Percentiles rank a stretch among this genome's conserved stretches.
phyloP scores from a whole-genome alignment of 1,140 invertebrate species.

The Drosophila miranda region DNA sequence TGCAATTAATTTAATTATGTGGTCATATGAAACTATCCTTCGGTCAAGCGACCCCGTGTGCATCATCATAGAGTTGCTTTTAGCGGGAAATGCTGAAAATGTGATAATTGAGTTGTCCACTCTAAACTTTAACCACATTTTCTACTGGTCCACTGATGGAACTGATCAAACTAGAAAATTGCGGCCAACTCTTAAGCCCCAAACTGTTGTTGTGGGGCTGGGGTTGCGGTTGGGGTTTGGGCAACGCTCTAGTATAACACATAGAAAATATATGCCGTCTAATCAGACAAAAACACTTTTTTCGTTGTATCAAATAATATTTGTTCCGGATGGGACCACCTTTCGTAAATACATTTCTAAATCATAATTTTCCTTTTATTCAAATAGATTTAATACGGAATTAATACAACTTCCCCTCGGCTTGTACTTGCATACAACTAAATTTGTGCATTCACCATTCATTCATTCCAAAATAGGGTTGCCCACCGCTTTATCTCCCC shows the following conservation, averaged over 20 bases:
- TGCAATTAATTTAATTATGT: constrained; percentile 81
- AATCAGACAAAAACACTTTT: too few relatives aligned
- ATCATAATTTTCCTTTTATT: background rate
- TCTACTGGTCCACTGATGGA: constrained; percentile 30
- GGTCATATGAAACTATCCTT: constrained; percentile 59
- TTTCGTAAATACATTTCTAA: too few relatives aligned
- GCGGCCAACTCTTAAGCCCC: constrained; percentile 43
- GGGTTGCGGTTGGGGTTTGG: background rate
- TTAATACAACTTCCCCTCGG: too few relatives aligned
- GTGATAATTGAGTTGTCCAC: constrained; percentile 64
- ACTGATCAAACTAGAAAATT: constrained; percentile 47
- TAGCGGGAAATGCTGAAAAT: constrained; percentile 67
- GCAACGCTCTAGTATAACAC: background rate
- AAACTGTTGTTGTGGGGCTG: background rate
- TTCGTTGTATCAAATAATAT: too few relatives aligned
- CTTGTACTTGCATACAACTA: too few relatives aligned
- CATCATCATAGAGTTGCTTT: constrained; percentile 55
- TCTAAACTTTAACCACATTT: constrained; percentile 41
- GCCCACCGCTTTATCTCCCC: too few relatives aligned
- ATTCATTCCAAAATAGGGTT: too few relatives aligned
- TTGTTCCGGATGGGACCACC: too few relatives aligned
- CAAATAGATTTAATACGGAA: background rate
- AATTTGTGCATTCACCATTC: too few relatives aligned
- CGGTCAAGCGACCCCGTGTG: constrained; percentile 19
- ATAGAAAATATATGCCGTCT: too few relatives aligned